Percentiles rank a stretch among this genome's conserved stretches.
Evolutionary conservation across 1,140 invertebrate genomes (phyloP).

Genomic region (Aphelenchoides avenae): DNA sequence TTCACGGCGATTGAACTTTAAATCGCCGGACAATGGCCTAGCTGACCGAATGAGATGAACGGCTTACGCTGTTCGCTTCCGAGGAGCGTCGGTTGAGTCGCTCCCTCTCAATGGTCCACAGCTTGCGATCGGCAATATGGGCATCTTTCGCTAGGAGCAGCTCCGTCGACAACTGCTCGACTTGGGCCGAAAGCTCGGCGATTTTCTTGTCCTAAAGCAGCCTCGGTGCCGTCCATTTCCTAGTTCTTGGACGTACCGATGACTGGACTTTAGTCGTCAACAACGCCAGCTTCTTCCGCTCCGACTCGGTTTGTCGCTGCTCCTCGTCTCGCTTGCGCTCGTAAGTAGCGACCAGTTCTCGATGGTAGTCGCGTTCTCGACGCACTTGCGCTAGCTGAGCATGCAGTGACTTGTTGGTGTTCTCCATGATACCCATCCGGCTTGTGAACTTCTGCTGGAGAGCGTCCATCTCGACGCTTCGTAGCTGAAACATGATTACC

Average conservation of each 20-base stretch:
- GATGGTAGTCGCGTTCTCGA: constrained; percentile 45
- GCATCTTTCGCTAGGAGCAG: constrained; percentile 47
- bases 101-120: constrained; percentile 47
- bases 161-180: constrained; percentile 44
- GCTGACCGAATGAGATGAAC: too few relatives aligned
- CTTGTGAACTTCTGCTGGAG: constrained; percentile 51
- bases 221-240: too few relatives aligned
- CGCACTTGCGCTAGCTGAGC: constrained; percentile 51
- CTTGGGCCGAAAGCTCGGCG: constrained; percentile 32
- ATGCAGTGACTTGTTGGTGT: constrained; percentile 52
- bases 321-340: constrained; percentile 48
- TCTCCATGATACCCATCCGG: constrained; percentile 56
- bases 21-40: too few relatives aligned
- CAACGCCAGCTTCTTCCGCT: constrained; percentile 35
- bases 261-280: constrained; percentile 23
- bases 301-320: constrained; percentile 34
- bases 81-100: too few relatives aligned
- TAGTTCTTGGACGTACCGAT: too few relatives aligned
- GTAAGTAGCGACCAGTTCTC: constrained; percentile 27
- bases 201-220: constrained; percentile 44
- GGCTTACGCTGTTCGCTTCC: too few relatives aligned
- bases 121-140: constrained; percentile 49
- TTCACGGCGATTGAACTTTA: too few relatives aligned
- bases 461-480: constrained; percentile 49
- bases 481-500: constrained; percentile 22